Percentiles rank a stretch among this genome's conserved stretches.
Evolutionary conservation across 2,797 vertebrate species (phyloP).

Genomic region (Alca torda): DNA sequence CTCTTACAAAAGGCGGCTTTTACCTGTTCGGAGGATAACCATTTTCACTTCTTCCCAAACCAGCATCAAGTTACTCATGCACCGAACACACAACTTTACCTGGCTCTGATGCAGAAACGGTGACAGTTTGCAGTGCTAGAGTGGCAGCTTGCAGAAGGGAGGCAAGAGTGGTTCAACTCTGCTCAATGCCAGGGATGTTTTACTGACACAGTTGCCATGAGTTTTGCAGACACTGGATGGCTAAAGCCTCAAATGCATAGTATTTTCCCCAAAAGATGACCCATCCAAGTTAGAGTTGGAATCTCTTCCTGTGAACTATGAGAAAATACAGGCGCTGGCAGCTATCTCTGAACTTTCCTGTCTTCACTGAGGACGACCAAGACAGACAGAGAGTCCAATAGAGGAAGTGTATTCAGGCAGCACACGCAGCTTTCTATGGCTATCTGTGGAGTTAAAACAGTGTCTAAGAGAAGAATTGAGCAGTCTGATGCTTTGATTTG

Average conservation of each 20-base stretch:
- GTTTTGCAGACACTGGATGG: background rate
- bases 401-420: background rate
- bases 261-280: rapidly evolving
- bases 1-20: background rate
- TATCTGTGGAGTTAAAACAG: background rate
- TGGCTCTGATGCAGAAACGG: background rate
- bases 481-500: background rate
- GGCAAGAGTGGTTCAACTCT: background rate
- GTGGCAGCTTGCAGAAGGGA: background rate
- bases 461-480: background rate
- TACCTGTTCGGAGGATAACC: background rate
- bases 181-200: background rate
- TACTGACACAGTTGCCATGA: rapidly evolving
- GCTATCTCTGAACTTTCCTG: background rate
- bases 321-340: background rate
- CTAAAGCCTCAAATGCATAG: background rate
- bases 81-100: rapidly evolving
- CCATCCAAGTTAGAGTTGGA: background rate
- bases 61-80: background rate
- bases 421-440: background rate
- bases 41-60: background rate
- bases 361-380: background rate
- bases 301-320: background rate
- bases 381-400: background rate
- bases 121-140: background rate